phyloP scores from a whole-genome alignment of 2,113 vertebrate species.

The Dipodomys merriami region DNA sequence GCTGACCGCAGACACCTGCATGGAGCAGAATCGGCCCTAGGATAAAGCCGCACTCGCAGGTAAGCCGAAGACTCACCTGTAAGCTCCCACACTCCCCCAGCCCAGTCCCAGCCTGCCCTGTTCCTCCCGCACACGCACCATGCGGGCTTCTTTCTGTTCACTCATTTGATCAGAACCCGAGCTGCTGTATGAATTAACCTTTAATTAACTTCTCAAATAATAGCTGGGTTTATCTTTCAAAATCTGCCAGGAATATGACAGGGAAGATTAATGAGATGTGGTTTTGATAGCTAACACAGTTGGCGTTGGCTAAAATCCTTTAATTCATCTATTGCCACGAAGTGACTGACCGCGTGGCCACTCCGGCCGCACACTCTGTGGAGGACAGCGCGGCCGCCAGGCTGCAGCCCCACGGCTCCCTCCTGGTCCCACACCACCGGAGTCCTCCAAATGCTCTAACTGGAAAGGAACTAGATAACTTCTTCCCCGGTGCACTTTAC shows the following conservation, averaged over 20 bases:
- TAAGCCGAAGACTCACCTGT: neutral
- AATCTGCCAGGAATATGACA: neutral
- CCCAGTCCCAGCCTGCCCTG: too few relatives aligned
- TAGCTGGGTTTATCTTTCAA: neutral
- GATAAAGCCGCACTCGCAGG: neutral
- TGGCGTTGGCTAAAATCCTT: neutral
- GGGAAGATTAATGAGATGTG: neutral
- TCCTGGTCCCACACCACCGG: too few relatives aligned
- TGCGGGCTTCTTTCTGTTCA: too few relatives aligned
- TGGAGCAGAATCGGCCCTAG: neutral
- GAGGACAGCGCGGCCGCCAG: too few relatives aligned
- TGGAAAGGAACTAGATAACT: too few relatives aligned
- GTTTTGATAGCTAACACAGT: neutral
- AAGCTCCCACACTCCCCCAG: too few relatives aligned
- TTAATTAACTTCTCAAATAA: neutral
- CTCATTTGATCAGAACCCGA: neutral
- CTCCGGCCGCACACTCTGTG: too few relatives aligned
- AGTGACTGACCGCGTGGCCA: neutral
- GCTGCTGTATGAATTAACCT: rapidly evolving
- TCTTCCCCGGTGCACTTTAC: too few relatives aligned
- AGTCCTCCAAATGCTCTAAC: too few relatives aligned
- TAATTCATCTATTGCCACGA: neutral
- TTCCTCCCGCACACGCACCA: rapidly evolving
- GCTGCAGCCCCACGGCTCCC: too few relatives aligned
- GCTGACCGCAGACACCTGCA: too few relatives aligned